Conservation (phyloP, 2,797 vertebrate species). For the Pteropus rufus region DNA sequence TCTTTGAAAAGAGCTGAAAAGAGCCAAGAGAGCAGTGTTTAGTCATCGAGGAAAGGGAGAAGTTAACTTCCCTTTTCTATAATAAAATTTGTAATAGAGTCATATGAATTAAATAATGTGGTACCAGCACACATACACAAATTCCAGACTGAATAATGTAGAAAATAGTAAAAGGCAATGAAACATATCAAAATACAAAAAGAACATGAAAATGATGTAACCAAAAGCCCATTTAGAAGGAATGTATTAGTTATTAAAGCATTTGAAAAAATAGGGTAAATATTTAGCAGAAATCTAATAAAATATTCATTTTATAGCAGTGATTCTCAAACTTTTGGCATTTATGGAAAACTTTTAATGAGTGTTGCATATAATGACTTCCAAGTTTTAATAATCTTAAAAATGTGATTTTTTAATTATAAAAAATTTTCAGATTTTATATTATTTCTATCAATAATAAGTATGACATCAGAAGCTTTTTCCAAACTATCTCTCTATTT, state of each 20-base stretch:
- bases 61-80: not conserved
- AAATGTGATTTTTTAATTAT: not conserved
- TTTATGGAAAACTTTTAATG: not conserved
- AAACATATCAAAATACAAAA: not conserved
- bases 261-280: not conserved
- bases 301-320: not conserved
- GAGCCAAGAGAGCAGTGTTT: not conserved
- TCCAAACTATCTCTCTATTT: not conserved
- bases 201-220: not conserved
- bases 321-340: not conserved
- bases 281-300: not conserved
- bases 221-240: not conserved
- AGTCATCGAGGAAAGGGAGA: not conserved
- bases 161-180: not conserved
- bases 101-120: not conserved
- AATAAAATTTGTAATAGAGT: not conserved
- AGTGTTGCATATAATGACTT: not conserved
- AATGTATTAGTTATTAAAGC: not conserved
- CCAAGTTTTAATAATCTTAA: not conserved
- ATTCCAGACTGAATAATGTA: not conserved
- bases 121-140: not conserved
- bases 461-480: not conserved
- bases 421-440: not conserved
- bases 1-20: not conserved
- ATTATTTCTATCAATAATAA: not conserved